Evolutionary conservation across 2,888 invertebrate species (phyloP).

Genomic region (Pseudococcus jackbeardsleyi): DNA sequence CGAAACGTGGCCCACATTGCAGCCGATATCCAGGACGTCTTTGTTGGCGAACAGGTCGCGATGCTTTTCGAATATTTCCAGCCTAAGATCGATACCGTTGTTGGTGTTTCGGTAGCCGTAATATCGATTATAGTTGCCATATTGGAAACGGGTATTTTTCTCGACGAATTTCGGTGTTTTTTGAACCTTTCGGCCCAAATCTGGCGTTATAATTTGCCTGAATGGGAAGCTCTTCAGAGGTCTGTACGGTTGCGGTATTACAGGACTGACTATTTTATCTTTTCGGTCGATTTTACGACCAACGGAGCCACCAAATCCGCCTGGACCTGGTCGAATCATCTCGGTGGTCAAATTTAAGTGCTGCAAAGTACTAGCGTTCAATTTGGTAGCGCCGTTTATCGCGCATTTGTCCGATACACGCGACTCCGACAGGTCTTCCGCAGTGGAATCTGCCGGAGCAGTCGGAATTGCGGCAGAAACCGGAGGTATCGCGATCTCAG

Average conservation of each 20-base stretch:
- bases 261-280: slow-evolving; percentile 93
- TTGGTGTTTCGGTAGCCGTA: slow-evolving; percentile 90
- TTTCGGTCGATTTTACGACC: slow-evolving; percentile 74
- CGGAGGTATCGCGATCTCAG: background rate
- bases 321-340: background rate
- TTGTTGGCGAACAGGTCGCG: slow-evolving; percentile 88
- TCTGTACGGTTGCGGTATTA: slow-evolving; percentile 87
- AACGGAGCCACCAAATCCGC: background rate
- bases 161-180: slow-evolving; percentile 79
- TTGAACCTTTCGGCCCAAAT: slow-evolving; percentile 68
- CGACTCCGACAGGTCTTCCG: background rate
- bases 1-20: slow-evolving; percentile 96
- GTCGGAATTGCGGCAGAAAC: background rate
- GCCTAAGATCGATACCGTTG: slow-evolving; percentile 85
- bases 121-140: slow-evolving; percentile 94
- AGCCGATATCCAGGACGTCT: slow-evolving; percentile 96
- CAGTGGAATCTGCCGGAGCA: background rate
- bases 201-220: slow-evolving; percentile 66
- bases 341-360: slow-evolving; percentile 41
- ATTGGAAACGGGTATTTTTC: slow-evolving; percentile 86
- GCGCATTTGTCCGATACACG: background rate
- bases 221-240: slow-evolving; percentile 67
- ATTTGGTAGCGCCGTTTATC: slow-evolving; percentile 9
- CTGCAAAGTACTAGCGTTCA: background rate
- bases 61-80: slow-evolving; percentile 84